phyloP scores from a whole-genome alignment of 2,797 vertebrate species.

The Mionectes olivaceus region DNA sequence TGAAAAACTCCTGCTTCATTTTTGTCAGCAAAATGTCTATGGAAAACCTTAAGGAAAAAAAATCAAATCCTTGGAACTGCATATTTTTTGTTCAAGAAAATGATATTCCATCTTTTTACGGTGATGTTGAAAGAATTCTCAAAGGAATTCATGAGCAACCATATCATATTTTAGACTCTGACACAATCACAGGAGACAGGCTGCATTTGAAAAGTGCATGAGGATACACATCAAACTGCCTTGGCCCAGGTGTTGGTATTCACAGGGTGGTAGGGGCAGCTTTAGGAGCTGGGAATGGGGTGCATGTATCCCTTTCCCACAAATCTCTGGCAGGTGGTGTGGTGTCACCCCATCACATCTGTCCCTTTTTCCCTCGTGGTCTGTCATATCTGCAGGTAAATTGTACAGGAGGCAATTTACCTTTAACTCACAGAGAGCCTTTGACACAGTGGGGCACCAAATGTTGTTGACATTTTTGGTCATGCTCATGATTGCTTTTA shows the following conservation, averaged over 20 bases:
- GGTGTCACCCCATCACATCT: neutral
- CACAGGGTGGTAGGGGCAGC: neutral
- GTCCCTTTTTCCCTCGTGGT: neutral
- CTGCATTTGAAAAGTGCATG: neutral
- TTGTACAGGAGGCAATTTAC: neutral
- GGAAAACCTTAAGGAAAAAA: neutral
- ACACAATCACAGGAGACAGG: neutral
- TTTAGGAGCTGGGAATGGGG: neutral
- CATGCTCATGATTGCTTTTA: neutral
- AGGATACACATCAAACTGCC: neutral
- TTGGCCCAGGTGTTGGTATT: neutral
- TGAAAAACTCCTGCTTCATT: neutral
- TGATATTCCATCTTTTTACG: neutral
- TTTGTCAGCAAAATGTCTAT: neutral
- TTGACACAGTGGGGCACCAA: neutral
- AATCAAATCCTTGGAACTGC: neutral
- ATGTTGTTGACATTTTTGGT: neutral
- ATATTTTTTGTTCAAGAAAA: neutral
- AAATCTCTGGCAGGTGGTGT: neutral
- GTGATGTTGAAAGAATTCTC: neutral
- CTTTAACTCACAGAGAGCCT: neutral
- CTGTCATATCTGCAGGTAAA: neutral
- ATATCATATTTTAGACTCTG: neutral
- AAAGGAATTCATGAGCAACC: neutral
- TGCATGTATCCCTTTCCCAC: neutral